phyloP scores from a whole-genome alignment of 2,888 invertebrate genomes.

The Arctia plantaginis region DNA sequence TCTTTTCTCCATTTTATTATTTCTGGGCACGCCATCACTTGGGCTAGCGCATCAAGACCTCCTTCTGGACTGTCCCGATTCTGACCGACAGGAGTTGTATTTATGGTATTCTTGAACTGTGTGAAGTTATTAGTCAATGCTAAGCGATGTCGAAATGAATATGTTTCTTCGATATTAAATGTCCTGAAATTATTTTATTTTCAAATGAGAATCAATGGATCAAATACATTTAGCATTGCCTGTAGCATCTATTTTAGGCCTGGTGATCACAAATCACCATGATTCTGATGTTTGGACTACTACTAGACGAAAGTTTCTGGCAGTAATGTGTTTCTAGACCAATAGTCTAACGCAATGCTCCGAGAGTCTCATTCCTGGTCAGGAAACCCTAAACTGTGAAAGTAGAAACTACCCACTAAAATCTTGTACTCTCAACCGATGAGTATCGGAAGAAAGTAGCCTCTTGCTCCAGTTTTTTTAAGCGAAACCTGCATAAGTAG shows the following conservation, averaged over 20 bases:
- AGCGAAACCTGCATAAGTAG: not conserved
- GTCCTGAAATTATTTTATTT: conserved; percentile 44
- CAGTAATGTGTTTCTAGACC: too few species aligned
- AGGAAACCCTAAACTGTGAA: not conserved
- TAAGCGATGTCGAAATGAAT: conserved; percentile 92
- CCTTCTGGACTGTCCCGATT: conserved; percentile 92
- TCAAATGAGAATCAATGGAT: not conserved
- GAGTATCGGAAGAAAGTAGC: not conserved
- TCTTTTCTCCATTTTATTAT: conserved; percentile 92
- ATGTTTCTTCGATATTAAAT: conserved; percentile 66
- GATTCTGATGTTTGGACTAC: not conserved
- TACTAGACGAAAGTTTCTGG: not conserved
- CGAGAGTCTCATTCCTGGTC: not conserved
- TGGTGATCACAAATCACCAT: not conserved
- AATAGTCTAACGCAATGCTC: not conserved
- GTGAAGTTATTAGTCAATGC: conserved; percentile 86
- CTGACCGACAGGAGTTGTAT: conserved; percentile 73
- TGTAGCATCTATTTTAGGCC: not conserved
- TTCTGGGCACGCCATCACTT: conserved; percentile 88
- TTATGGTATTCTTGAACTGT: conserved; percentile 74
- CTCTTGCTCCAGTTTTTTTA: not conserved
- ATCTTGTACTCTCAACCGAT: not conserved
- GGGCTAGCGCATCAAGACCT: conserved; percentile 95
- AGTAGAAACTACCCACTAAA: not conserved
- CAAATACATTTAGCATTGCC: too few species aligned